These are phyloP conservation scores for Linnaemya tessellans DNA, from an alignment of 2,888 invertebrate genomes.

Conservation along the genomic window DNA sequence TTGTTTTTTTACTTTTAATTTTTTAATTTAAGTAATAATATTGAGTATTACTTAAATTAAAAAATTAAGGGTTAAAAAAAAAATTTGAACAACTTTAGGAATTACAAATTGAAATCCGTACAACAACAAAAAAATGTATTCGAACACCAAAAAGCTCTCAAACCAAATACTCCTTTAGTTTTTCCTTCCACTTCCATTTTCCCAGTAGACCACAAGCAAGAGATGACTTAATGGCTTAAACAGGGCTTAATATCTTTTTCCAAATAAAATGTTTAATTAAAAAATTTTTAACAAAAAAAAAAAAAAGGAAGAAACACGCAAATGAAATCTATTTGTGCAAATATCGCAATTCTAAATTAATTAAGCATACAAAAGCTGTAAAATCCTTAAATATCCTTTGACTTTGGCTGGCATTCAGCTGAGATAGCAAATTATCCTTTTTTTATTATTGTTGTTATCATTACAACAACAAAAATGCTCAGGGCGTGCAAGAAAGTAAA, in stretches of 20 bases:
- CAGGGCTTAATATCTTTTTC: slow-evolving; percentile 10
- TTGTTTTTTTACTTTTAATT: no score
- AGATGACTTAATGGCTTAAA: slow-evolving; percentile 34
- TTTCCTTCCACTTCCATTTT: background rate
- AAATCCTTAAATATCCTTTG: slow-evolving; percentile 11
- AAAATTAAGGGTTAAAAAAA: no score
- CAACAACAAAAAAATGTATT: background rate
- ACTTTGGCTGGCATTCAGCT: background rate
- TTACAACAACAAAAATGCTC: background rate
- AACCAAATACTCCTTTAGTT: background rate
- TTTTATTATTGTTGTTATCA: background rate
- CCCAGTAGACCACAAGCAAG: background rate
- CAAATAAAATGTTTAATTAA: slow-evolving; percentile 39
- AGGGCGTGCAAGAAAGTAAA: background rate
- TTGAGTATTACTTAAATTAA: no score
- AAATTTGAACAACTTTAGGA: no score
- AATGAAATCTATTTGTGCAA: slow-evolving; percentile 3
- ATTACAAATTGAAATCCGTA: no score
- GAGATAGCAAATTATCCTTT: background rate
- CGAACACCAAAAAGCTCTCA: background rate
- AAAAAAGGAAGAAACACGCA: background rate
- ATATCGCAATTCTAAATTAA: background rate
- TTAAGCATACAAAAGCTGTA: background rate
- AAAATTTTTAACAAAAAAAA: background rate
- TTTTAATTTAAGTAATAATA: no score